These are phyloP conservation scores for Meles meles DNA, from an alignment of 2,113 vertebrate species.

Conservation along the genomic window DNA sequence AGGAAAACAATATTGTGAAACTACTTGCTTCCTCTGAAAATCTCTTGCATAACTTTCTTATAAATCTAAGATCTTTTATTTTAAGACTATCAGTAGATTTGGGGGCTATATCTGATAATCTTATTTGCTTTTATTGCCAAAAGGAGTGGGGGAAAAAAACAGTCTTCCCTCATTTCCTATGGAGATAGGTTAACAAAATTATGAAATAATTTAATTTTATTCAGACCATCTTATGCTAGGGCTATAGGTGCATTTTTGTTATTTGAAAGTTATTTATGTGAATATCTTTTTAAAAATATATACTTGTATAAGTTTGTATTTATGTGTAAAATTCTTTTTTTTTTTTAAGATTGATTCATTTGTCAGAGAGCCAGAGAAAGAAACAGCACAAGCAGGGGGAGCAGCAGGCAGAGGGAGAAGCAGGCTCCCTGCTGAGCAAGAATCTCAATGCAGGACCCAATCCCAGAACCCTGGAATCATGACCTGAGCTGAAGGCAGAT, in stretches of 20 bases:
- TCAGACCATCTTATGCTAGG: background rate
- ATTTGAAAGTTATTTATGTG: background rate
- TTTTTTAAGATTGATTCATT: too few species aligned
- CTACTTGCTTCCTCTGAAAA: background rate
- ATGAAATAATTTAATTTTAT: background rate
- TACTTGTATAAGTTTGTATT: background rate
- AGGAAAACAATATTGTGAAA: background rate
- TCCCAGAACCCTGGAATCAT: too few species aligned
- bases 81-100: background rate
- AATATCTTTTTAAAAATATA: background rate
- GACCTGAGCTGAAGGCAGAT: too few species aligned
- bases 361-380: too few species aligned
- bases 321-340: background rate
- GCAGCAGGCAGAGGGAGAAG: too few species aligned
- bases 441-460: too few species aligned
- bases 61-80: background rate
- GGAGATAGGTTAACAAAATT: background rate
- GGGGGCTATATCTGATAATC: background rate
- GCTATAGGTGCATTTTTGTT: background rate
- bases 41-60: background rate
- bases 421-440: too few species aligned
- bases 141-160: too few species aligned
- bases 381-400: too few species aligned
- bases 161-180: background rate
- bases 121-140: background rate